A percentile compares a stretch with the other conserved stretches of the same genome.
Conservation (phyloP, 2,797 vertebrate genomes). For the Peromyscus aztecus region DNA sequence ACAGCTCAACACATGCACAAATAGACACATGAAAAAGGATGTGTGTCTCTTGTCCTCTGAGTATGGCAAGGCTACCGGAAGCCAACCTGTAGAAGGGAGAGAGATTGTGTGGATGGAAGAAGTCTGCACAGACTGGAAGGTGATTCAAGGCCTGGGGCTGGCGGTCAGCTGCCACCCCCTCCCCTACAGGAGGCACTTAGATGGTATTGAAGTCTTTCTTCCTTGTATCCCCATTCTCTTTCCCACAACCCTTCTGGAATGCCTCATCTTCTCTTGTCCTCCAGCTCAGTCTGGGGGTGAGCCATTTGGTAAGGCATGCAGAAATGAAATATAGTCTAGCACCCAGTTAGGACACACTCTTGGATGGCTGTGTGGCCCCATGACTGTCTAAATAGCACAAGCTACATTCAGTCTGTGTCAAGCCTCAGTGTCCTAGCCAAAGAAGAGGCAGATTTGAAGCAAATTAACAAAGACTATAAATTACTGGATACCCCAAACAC, state of each 20-base stretch:
- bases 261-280: background rate
- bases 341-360: background rate
- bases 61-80: background rate
- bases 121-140: background rate
- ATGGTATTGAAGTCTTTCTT: constrained; percentile 12
- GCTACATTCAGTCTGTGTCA: background rate
- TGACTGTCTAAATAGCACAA: background rate
- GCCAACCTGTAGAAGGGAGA: background rate
- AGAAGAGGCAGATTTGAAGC: constrained; percentile 57
- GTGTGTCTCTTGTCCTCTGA: constrained; percentile 60
- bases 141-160: background rate
- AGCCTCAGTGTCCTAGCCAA: background rate
- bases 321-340: background rate
- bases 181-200: background rate
- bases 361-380: background rate
- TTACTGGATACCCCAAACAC: constrained; percentile 25
- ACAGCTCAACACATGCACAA: background rate
- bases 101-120: too few relatives aligned
- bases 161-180: background rate
- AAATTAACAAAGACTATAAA: constrained; percentile 62
- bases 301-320: background rate
- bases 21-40: background rate
- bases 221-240: background rate
- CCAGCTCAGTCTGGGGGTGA: background rate
- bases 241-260: background rate